Percentiles rank a stretch among this genome's conserved stretches.
phyloP scores from a whole-genome alignment of 2,797 vertebrate species.

The Sarcoramphus papa region DNA sequence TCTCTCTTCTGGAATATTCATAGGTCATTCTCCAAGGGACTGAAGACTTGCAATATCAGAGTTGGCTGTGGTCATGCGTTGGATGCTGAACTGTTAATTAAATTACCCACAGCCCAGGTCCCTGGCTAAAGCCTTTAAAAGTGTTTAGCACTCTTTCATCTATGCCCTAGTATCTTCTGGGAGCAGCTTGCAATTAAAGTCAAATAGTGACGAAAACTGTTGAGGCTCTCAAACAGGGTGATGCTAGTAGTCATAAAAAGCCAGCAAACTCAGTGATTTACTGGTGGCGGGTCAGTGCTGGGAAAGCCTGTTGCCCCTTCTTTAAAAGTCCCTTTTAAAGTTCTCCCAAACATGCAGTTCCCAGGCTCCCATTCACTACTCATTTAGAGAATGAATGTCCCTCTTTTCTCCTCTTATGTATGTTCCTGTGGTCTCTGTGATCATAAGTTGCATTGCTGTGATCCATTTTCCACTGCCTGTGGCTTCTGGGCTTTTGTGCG shows the following conservation, averaged over 20 bases:
- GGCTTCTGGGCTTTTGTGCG: constrained; percentile 51
- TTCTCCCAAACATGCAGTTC: background rate
- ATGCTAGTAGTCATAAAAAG: background rate
- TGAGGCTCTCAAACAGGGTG: background rate
- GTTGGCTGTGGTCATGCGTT: constrained; percentile 8
- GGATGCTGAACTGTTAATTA: constrained; percentile 61
- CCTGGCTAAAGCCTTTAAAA: constrained; percentile 31
- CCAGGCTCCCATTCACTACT: constrained; percentile 6
- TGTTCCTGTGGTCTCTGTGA: constrained; percentile 16
- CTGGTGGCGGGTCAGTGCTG: background rate
- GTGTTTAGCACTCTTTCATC: constrained; percentile 33
- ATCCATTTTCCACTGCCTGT: constrained; percentile 42
- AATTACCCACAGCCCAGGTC: constrained; percentile 51
- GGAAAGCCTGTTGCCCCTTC: background rate
- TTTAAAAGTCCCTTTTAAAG: background rate
- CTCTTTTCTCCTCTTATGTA: background rate
- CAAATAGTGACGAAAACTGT: background rate
- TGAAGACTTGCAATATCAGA: constrained; percentile 2
- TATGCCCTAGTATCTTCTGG: constrained; percentile 44
- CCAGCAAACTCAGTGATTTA: background rate
- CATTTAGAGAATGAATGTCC: background rate
- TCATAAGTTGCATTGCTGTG: constrained; percentile 31
- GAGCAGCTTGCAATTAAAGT: constrained; percentile 42
- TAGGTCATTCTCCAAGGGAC: background rate
- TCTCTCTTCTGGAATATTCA: background rate